phyloP scores from a whole-genome alignment of 2,797 vertebrate genomes.

The Oryzias dopingdopingensis region DNA sequence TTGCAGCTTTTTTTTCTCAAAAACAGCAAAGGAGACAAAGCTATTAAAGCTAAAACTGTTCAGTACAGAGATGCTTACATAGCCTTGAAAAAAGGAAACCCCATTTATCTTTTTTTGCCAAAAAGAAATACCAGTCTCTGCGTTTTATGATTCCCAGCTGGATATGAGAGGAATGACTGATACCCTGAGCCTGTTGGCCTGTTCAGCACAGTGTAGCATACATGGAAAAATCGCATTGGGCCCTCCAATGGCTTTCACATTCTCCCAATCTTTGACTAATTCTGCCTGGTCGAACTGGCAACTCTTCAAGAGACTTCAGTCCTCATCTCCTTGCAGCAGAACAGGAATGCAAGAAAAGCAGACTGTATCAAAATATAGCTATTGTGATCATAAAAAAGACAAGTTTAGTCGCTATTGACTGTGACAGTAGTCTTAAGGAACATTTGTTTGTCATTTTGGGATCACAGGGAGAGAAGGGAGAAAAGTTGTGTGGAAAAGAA shows the following conservation, averaged over 20 bases:
- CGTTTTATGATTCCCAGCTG: background rate
- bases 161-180: conserved; percentile 19
- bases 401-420: conserved; percentile 36
- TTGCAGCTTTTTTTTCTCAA: no score
- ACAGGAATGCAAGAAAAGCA: conserved; percentile 21
- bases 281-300: conserved; percentile 38
- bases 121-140: background rate
- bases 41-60: no score
- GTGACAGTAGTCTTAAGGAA: conserved; percentile 36
- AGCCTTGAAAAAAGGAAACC: no score
- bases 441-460: conserved; percentile 33
- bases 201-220: conserved; percentile 29
- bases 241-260: conserved; percentile 74
- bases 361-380: conserved; percentile 7
- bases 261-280: conserved; percentile 49
- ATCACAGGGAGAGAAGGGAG: conserved; percentile 44
- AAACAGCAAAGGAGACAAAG: no score
- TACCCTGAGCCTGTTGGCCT: conserved; percentile 27
- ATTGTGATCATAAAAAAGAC: conserved; percentile 18
- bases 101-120: background rate
- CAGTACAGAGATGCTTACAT: no score
- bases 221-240: conserved; percentile 67
- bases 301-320: conserved; percentile 40
- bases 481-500: conserved; percentile 19
- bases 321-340: conserved; percentile 9